Evolutionary conservation across 1,140 invertebrate species (phyloP).

Genomic region (Maconellicoccus hirsutus): DNA sequence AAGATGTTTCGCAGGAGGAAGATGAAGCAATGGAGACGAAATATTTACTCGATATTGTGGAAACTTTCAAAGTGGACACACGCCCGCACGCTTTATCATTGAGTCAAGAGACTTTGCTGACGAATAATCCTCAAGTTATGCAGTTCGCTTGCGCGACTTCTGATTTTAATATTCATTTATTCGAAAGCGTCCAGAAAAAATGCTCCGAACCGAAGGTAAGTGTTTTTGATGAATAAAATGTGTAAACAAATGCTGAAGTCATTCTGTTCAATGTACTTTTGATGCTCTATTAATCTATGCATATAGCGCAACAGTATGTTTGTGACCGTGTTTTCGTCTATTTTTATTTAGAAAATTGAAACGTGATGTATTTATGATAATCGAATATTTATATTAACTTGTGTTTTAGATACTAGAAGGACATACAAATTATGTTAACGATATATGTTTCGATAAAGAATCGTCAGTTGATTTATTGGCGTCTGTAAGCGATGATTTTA

Average conservation of each 20-base stretch:
- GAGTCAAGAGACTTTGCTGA: slow-evolving; percentile 11
- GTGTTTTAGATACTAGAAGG: slow-evolving; percentile 44
- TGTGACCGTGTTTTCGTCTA: no score
- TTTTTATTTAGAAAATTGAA: no score
- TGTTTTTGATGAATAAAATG: not conserved
- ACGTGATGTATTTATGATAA: not conserved
- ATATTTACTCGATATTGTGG: slow-evolving; percentile 11
- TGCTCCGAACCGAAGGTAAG: slow-evolving; percentile 32
- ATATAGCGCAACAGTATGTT: no score
- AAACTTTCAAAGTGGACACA: not conserved
- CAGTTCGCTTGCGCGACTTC: slow-evolving; percentile 42
- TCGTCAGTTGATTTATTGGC: slow-evolving; percentile 53
- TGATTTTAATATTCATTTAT: slow-evolving; percentile 44
- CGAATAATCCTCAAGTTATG: not conserved
- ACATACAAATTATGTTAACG: slow-evolving; percentile 59
- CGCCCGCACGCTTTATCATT: not conserved
- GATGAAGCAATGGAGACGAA: not conserved
- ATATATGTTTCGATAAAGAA: slow-evolving; percentile 46
- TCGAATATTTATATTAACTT: slow-evolving; percentile 17
- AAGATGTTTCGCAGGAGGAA: not conserved
- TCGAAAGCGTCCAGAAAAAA: slow-evolving; percentile 43
- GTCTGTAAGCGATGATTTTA: slow-evolving; percentile 63
- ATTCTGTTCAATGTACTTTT: no score
- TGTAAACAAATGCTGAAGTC: no score
- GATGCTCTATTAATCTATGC: no score